Conservation (phyloP, 2,113 vertebrate species). For the Neotragus pygmaeus region DNA sequence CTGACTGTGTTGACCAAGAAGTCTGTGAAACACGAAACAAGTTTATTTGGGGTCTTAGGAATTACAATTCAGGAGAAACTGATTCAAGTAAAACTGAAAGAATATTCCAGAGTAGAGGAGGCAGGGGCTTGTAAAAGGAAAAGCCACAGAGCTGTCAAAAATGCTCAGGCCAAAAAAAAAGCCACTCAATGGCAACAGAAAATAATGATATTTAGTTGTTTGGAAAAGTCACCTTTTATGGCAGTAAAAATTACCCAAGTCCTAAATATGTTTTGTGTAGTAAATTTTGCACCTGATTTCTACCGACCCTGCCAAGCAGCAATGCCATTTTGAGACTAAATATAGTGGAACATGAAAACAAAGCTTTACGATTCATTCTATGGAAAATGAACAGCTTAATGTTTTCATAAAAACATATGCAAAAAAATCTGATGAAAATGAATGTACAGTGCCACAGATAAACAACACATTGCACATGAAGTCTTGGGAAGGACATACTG, state of each 20-base stretch:
- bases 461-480: not conserved
- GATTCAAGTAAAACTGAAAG: not conserved
- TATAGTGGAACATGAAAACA: not conserved
- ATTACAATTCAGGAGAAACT: not conserved
- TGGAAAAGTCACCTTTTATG: not conserved
- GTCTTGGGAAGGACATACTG: not conserved
- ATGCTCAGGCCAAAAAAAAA: not conserved
- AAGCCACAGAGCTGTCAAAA: not conserved
- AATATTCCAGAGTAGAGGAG: not conserved
- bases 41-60: not conserved
- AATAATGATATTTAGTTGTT: not conserved
- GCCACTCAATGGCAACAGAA: not conserved
- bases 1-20: not conserved
- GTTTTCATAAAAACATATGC: not conserved
- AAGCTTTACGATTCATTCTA: not conserved
- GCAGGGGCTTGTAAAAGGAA: not conserved
- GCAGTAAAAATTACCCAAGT: constrained; percentile 1
- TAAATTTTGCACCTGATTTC: constrained; percentile 5
- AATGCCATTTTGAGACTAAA: not conserved
- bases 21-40: not conserved
- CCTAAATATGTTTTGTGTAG: not conserved
- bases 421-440: constrained; percentile 10
- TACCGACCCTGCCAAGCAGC: not conserved
- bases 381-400: constrained; percentile 19
- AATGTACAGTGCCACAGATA: not conserved